Conservation (phyloP, 2,797 vertebrate species). For the Thaleichthys pacificus region DNA sequence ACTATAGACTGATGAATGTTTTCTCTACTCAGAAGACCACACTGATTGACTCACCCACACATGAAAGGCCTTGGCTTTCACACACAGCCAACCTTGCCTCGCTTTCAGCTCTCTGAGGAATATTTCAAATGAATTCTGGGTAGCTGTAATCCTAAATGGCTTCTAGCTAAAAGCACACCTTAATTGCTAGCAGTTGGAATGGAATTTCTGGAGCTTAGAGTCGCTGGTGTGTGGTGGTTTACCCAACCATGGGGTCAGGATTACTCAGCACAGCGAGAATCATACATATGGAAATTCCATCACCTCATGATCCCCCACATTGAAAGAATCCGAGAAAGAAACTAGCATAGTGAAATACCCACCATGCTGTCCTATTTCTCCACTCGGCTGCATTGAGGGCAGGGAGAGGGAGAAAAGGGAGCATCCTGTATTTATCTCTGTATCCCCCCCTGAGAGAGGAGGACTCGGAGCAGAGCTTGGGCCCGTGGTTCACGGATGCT, state of each 20-base stretch:
- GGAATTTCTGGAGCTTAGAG: background rate
- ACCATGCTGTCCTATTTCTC: constrained; percentile 65
- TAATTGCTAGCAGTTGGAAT: background rate
- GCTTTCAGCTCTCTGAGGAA: background rate
- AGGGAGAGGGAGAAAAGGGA: constrained; percentile 40
- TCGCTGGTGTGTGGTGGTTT: background rate
- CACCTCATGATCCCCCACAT: constrained; percentile 58
- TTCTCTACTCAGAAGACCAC: background rate
- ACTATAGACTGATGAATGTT: background rate
- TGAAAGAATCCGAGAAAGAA: constrained; percentile 55
- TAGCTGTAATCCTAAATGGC: background rate
- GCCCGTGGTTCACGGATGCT: constrained; percentile 55
- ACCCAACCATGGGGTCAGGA: background rate
- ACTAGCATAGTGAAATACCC: constrained; percentile 58
- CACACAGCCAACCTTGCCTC: background rate
- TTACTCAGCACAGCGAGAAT: constrained; percentile 27
- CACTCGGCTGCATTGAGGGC: constrained; percentile 69
- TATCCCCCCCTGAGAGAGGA: constrained; percentile 39
- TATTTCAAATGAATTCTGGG: background rate
- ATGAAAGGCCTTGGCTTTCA: background rate
- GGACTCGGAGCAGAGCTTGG: constrained; percentile 1
- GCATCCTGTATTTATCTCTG: constrained; percentile 37
- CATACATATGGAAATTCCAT: constrained; percentile 70
- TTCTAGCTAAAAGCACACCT: background rate
- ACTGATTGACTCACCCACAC: background rate